phyloP scores from a whole-genome alignment of 2,797 vertebrate genomes.

The Gambusia yucatana region DNA sequence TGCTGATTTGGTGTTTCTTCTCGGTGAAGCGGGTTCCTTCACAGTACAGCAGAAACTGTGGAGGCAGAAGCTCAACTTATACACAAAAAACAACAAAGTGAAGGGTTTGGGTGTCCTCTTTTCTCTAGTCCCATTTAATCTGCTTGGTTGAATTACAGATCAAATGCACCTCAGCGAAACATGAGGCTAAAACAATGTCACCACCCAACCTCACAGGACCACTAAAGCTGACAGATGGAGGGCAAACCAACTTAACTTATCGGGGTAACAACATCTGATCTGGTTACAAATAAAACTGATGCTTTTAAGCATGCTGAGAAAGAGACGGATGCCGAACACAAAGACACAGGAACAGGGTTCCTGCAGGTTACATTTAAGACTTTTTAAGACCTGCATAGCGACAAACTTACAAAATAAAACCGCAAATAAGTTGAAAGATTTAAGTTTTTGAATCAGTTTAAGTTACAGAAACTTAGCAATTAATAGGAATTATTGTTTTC shows the following conservation, averaged over 20 bases:
- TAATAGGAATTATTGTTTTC: too few relatives aligned
- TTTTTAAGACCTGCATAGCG: too few relatives aligned
- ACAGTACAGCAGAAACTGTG: constrained; percentile 95
- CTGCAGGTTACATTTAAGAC: too few relatives aligned
- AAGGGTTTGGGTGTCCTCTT: constrained; percentile 32
- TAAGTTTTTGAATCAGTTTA: too few relatives aligned
- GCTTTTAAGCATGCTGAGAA: neutral
- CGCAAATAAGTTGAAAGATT: too few relatives aligned
- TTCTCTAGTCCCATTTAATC: constrained; percentile 20
- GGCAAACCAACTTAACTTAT: constrained; percentile 7
- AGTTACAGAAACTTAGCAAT: too few relatives aligned
- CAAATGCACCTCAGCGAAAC: constrained; percentile 19
- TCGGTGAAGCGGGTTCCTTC: constrained; percentile 98
- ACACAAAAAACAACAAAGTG: constrained; percentile 2
- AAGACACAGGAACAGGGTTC: neutral
- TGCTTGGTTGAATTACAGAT: constrained; percentile 37
- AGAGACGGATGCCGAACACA: neutral
- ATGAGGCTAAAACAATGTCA: constrained; percentile 7
- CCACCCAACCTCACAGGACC: neutral
- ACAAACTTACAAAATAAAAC: too few relatives aligned
- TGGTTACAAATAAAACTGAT: neutral
- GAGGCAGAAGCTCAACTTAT: constrained; percentile 25
- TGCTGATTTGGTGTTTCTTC: constrained; percentile 96
- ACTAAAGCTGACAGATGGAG: neutral
- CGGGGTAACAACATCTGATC: constrained; percentile 41